These are phyloP conservation scores for Ptychobarbus kaznakovi DNA, from an alignment of 2,797 vertebrate genomes.

Conservation along the genomic window DNA sequence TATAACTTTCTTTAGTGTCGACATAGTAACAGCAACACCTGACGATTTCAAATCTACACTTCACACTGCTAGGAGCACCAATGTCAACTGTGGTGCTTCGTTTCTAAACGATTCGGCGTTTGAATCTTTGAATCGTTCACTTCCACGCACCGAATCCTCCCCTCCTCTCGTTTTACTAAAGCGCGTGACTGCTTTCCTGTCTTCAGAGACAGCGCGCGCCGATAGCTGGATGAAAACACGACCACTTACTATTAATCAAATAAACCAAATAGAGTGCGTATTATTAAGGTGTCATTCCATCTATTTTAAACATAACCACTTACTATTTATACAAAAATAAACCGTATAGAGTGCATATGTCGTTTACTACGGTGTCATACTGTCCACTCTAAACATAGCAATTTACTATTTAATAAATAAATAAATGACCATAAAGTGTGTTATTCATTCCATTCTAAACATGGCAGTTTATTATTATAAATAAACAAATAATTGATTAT, in stretches of 20 bases:
- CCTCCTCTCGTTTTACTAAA: too few relatives aligned
- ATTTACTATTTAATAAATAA: neutral
- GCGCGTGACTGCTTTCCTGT: too few relatives aligned
- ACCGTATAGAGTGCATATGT: neutral
- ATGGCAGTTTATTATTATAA: neutral
- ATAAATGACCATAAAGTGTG: too few relatives aligned
- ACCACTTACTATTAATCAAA: neutral
- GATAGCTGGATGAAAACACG: neutral
- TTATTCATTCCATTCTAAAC: too few relatives aligned
- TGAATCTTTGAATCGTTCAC: neutral
- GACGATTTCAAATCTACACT: neutral
- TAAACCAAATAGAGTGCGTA: neutral
- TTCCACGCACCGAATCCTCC: neutral
- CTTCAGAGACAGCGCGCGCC: neutral
- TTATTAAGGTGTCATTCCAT: neutral
- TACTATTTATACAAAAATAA: neutral
- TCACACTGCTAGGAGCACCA: neutral
- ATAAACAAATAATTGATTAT: neutral
- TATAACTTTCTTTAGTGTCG: slow-evolving; percentile 65
- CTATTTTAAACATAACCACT: neutral
- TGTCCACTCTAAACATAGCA: neutral
- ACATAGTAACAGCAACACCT: slow-evolving; percentile 66
- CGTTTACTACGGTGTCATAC: neutral
- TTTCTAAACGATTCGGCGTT: neutral
- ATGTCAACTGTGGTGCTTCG: neutral